A percentile compares a stretch with the other conserved stretches of the same genome.
These are phyloP conservation scores for Crocuta crocuta DNA, from an alignment of 2,113 vertebrate species.

Conservation along the genomic window DNA sequence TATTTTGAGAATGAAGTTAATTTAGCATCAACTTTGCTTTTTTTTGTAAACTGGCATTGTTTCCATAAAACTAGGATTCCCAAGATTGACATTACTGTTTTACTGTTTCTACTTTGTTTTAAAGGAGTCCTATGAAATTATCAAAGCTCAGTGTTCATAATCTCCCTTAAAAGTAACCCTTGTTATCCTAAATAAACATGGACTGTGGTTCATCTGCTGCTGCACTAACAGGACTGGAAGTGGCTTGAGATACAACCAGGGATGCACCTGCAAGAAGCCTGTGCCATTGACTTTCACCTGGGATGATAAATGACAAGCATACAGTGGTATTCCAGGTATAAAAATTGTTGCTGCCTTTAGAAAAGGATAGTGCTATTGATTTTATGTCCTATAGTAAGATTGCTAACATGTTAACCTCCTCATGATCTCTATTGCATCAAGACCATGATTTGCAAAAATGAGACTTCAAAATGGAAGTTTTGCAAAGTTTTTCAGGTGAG, in stretches of 20 bases:
- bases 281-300: background rate
- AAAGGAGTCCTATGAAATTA: background rate
- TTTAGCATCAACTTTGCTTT: background rate
- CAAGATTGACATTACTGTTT: background rate
- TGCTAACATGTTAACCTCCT: constrained; percentile 19
- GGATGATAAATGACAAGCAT: background rate
- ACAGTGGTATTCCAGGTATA: background rate
- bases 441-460: background rate
- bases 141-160: background rate
- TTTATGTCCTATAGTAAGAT: background rate
- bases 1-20: background rate
- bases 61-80: background rate
- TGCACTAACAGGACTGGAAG: background rate
- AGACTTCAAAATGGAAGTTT: background rate
- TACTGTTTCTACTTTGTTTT: background rate
- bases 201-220: background rate
- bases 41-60: background rate
- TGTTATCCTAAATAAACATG: background rate
- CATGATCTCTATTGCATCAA: background rate
- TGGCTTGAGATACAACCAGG: background rate
- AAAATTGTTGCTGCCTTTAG: background rate
- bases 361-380: constrained; percentile 11
- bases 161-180: background rate
- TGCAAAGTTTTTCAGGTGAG: background rate
- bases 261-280: background rate